phyloP scores from a whole-genome alignment of 2,888 invertebrate species.

The Perizoma affinitatum region DNA sequence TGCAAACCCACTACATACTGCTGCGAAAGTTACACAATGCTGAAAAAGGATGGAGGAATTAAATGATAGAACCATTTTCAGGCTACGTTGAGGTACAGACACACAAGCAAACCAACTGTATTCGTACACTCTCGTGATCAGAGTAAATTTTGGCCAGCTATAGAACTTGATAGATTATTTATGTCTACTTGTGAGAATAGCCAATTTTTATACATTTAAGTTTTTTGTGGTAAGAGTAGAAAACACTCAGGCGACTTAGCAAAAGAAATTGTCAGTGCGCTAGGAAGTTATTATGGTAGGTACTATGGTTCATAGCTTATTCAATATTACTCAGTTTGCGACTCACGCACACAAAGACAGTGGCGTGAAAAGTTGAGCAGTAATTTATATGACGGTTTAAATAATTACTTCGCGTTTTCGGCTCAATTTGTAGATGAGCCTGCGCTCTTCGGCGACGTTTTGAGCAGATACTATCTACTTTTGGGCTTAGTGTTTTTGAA shows the following conservation, averaged over 20 bases:
- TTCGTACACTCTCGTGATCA: conserved; percentile 40
- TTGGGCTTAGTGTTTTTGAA: not conserved
- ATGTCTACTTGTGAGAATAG: not conserved
- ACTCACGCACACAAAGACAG: conserved; percentile 56
- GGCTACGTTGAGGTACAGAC: conserved; percentile 65
- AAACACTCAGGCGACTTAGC: not conserved
- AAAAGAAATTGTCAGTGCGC: no score
- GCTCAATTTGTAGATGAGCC: conserved; percentile 83
- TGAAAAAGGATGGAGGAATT: conserved; percentile 79
- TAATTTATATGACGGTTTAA: conserved; percentile 85
- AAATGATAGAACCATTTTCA: conserved; percentile 82
- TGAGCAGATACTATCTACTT: conserved; percentile 40
- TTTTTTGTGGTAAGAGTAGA: not conserved
- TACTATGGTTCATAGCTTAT: not conserved
- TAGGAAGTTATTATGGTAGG: not conserved
- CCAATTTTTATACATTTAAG: no score
- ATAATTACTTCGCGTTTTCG: conserved; percentile 83
- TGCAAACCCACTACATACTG: conserved; percentile 42
- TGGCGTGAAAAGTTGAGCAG: conserved; percentile 81
- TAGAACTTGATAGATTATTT: not conserved
- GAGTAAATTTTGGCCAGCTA: conserved; percentile 11
- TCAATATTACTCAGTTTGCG: conserved; percentile 10
- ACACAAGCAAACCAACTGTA: conserved; percentile 48
- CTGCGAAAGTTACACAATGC: conserved; percentile 70
- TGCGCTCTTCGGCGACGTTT: conserved; percentile 67